Evolutionary conservation across 2,113 vertebrate species (phyloP), one percentile per base, ranked within the genome.

Genomic region (Cyanocitta stelleri): DNA sequence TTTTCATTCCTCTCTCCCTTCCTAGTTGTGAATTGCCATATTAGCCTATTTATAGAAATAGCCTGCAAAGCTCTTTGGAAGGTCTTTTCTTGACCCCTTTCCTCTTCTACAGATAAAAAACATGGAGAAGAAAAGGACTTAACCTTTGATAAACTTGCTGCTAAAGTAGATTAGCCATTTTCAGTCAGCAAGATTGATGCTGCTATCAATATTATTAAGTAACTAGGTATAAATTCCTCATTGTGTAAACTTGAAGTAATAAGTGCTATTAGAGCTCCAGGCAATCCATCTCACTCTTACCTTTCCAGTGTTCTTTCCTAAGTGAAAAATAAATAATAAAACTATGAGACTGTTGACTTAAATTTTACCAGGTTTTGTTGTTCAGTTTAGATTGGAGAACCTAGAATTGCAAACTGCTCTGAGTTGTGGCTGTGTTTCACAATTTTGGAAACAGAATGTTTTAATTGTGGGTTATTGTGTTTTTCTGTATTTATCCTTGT

Each of bases 171-270:
- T 96, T 96, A 97, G 66, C 83, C 20, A 9, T 95, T 97, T 98
- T 95, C 82, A 93, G 41, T 43, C 29, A 56, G n/a, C 64, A 87
- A 97, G 93, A 97, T 95, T 91, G 94, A 97, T 97, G 95, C 95
- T 95, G 83, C 87, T 97, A 94, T 96, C 97, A 97, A 69, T 14
- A 33, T 91, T 97, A 95, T 96, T 97, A 96, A 98, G 90, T 95
- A 95, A 89, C 75, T 89, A 59, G 72, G 83, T 94, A 93, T 96
- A 92, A 96, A 88, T 96, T 96, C 94, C 67, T 97, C 63, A 92
- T 86, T 93, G 73, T 75, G 77, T 87, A 96, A 96, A 95, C 86
- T 61, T 3, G 2, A 86, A 94, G 93, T 91, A 97, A 87, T 95
- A 97, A 95, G 80, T 7, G 20, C 73, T 71, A 82, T 96, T 96